A percentile compares a stretch with the other conserved stretches of the same genome.
These are phyloP conservation scores for Eustalomyia histrio DNA, from an alignment of 2,888 invertebrate genomes.

Conservation along the genomic window DNA sequence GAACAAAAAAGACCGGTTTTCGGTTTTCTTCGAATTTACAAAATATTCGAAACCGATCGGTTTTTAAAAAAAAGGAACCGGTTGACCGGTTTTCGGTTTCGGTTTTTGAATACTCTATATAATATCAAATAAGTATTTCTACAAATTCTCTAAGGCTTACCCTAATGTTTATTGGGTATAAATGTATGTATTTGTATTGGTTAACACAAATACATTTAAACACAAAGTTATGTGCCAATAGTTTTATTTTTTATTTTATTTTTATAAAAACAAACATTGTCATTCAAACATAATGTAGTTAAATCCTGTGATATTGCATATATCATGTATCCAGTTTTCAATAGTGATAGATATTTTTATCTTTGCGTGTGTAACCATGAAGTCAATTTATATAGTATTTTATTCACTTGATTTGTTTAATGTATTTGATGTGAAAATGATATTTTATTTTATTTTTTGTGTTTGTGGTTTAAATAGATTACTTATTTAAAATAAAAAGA, in stretches of 20 bases:
- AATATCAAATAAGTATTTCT: too few relatives aligned
- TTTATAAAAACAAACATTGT: conserved; percentile 13
- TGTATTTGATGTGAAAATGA: neutral
- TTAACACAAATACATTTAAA: too few relatives aligned
- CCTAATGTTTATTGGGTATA: too few relatives aligned
- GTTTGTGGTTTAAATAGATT: neutral
- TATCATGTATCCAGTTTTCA: neutral
- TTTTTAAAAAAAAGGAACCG: too few relatives aligned
- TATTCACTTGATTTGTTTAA: neutral
- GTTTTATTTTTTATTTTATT: neutral
- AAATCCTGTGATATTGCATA: conserved; percentile 22
- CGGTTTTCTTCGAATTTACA: too few relatives aligned
- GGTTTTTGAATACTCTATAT: too few relatives aligned
- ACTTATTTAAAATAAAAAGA: neutral
- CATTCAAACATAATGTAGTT: conserved; percentile 26
- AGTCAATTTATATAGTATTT: conserved; percentile 29
- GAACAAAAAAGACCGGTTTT: too few relatives aligned
- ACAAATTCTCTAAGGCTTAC: too few relatives aligned
- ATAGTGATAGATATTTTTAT: conserved; percentile 5
- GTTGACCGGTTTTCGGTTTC: too few relatives aligned
- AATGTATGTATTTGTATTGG: neutral
- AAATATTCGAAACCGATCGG: too few relatives aligned
- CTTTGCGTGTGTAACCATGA: neutral
- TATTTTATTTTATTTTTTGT: neutral
- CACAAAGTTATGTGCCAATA: neutral